A percentile compares a stretch with the other conserved stretches of the same genome.
Conservation (phyloP, 1,140 invertebrate genomes). For the Macrosteles quadrilineatus region DNA sequence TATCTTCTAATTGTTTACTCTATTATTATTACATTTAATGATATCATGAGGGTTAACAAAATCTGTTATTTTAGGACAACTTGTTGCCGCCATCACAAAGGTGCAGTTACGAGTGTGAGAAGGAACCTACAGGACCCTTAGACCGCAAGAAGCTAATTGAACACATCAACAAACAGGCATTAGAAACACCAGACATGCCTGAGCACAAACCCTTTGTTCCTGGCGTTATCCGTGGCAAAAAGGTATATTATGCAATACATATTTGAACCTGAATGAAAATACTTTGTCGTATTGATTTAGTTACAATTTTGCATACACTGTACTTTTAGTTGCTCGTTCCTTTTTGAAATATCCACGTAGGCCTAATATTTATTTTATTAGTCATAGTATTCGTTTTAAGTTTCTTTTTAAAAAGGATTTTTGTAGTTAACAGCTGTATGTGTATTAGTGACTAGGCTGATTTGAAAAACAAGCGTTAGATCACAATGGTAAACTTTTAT, state of each 20-base stretch:
- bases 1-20: too few relatives aligned
- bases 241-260: constrained; percentile 57
- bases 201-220: constrained; percentile 92
- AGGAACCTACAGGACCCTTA: constrained; percentile 91
- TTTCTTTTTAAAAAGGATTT: too few relatives aligned
- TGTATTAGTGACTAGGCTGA: too few relatives aligned
- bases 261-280: constrained; percentile 3
- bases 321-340: too few relatives aligned
- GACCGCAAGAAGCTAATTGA: constrained; percentile 96
- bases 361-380: too few relatives aligned
- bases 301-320: neutral
- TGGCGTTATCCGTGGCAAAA: constrained; percentile 87
- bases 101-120: constrained; percentile 93
- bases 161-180: constrained; percentile 96
- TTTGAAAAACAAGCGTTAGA: too few relatives aligned
- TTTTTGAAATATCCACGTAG: too few relatives aligned
- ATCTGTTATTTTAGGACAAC: constrained; percentile 74
- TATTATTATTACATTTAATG: too few relatives aligned
- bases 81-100: constrained; percentile 95
- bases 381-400: too few relatives aligned
- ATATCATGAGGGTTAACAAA: constrained; percentile 39
- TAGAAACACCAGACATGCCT: constrained; percentile 96
- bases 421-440: too few relatives aligned
- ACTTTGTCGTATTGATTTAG: neutral
- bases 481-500: too few relatives aligned